Base-by-base conservation (phyloP, 2,113 vertebrate genomes). In the Salvator merianae region DNA sequence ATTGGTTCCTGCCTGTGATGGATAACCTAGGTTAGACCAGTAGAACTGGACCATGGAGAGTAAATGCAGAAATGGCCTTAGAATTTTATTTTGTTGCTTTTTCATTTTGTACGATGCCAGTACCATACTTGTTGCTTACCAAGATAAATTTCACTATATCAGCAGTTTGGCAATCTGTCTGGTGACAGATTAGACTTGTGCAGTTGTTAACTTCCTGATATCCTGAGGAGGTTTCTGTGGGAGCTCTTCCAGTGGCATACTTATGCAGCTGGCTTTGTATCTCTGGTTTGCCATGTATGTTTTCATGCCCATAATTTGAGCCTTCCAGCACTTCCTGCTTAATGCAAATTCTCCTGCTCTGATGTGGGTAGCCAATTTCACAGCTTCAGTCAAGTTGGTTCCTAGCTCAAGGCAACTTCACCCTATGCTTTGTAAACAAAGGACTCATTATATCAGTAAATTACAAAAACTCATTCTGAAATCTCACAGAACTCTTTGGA, bases 181-280 rank as follows among this genome's bases (percentile, higher is more conserved):
- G 32, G 38, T 75, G 55, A 89, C 65, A 72, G 83, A 84, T 84
- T 90, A 84, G 68, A 92, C 8, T 32, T 12, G 24, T 72, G 68
- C 36, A 80, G 59, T 79, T 93, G 86, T 32, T 6, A 30, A 28
- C 55, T 93, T 90, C 85, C 83, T 87, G 84, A 84, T 91, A 77
- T 84, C 83, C 77, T 74, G 53, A 28, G 82, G 87, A 86, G 77
- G 66, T 88, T 92, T 91, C 88, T 85, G 40, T 47, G 90, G 84
- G 82, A 90, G 13, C 18, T 68, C 9, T 74, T 87, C 62, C 72
- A 90, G 68, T 81, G 63, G 38, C 65, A 90, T 89, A 87, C 59
- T 90, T 88, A 87, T 68, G 74, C 76, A 16, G 82, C 82, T 86
- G 84, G 80, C 78, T 70, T 50, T 26, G 14, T 40, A 22, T 69